Evolutionary conservation across 2,113 vertebrate genomes (phyloP), one percentile per base, ranked within the genome.

Genomic region (Neofelis nebulosa): DNA sequence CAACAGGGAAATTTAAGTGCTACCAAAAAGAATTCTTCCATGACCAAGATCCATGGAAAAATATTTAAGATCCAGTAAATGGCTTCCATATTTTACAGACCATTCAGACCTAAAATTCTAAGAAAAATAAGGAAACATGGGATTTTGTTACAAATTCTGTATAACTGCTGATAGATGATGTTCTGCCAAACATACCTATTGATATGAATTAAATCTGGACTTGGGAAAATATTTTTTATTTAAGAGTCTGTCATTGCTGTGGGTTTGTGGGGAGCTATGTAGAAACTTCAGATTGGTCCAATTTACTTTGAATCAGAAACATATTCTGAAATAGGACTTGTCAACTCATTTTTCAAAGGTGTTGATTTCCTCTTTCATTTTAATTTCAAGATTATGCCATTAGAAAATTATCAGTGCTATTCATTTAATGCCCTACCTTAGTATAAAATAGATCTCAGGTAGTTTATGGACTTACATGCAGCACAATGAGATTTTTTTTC

Each of bases 331-430:
- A 79, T 50, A 68, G 55, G n/a, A 90, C n/a, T 80, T 89, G 31
- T 55, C 38, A 94, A 45, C 2, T 83, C 15, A 41, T 84, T 91
- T 96, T 81, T 89, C 66, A 93, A 82, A 95, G 41, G 12, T 92
- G n/a, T 68, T 94, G 38, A 55, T 87, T 65, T 71, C 41, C 33
- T 81, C 68, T 50, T 86, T 45, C 93, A 55, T 68, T 85, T 94
- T 48, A 86, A 57, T 92, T 89, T 92, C 69, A 96, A 91, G 29
- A 88, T 87, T 79, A 93, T 68, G 61, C 7, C 19, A 96, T 79
- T 92, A 79, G 38, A 79, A 94, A 94, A 90, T 57, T 86, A 78
- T 41, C 80, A 90, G 31, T 83, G 55, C n/a, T 78, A 79, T 80
- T 87, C 71, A 68, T 31, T 86, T 63, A 68, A 82, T 82, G 23